Conservation (phyloP, 2,797 vertebrate genomes). For the Lophius americanus region DNA sequence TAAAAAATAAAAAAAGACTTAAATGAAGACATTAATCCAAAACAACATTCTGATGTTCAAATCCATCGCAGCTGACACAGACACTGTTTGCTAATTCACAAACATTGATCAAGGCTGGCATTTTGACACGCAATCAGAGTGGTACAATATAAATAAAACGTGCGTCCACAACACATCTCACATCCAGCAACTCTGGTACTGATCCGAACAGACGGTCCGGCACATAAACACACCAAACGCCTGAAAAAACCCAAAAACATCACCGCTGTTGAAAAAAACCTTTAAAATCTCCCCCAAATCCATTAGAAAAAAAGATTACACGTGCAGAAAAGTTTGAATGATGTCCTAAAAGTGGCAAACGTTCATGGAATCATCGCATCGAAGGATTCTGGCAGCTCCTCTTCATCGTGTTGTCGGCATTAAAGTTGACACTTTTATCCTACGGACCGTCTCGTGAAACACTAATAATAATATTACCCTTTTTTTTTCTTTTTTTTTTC, state of each 20-base stretch:
- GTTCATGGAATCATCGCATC: too few relatives aligned
- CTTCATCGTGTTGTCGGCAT: too few relatives aligned
- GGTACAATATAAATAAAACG: conserved; percentile 59
- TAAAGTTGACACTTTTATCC: too few relatives aligned
- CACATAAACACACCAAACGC: conserved; percentile 40
- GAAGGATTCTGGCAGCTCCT: too few relatives aligned
- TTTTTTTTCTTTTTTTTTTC: too few relatives aligned
- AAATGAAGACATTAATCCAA: conserved; percentile 48
- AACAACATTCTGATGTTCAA: conserved; percentile 46
- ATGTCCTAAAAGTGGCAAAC: too few relatives aligned
- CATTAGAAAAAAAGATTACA: too few relatives aligned
- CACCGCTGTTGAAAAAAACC: too few relatives aligned
- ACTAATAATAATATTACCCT: too few relatives aligned
- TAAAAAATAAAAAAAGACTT: conserved; percentile 5
- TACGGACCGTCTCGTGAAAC: too few relatives aligned
- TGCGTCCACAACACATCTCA: conserved; percentile 44
- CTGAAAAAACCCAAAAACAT: not conserved
- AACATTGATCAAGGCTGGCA: conserved; percentile 62
- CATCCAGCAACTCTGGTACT: conserved; percentile 42
- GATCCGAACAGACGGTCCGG: conserved; percentile 49
- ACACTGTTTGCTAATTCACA: conserved; percentile 41
- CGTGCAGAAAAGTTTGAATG: too few relatives aligned
- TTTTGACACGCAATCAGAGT: conserved; percentile 53
- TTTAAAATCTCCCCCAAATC: too few relatives aligned
- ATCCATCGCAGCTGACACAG: conserved; percentile 33